Evolutionary conservation across 1,140 invertebrate genomes (phyloP).

Genomic region (Zaprionus capensis): DNA sequence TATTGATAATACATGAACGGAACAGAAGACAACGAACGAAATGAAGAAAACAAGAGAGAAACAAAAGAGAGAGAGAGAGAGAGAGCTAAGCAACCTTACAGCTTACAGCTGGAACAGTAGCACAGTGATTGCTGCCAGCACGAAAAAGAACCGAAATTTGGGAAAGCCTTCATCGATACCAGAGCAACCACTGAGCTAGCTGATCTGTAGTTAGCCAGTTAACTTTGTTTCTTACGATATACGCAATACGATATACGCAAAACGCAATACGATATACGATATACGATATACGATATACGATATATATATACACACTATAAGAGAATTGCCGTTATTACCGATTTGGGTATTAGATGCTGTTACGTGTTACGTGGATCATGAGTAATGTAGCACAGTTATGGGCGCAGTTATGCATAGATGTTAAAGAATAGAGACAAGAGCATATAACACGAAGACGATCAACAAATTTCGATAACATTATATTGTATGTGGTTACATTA

Average conservation of each 20-base stretch:
- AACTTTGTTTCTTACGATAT: neutral
- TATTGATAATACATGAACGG: conserved; percentile 12
- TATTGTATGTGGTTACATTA: conserved; percentile 38
- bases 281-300: conserved; percentile 3
- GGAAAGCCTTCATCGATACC: conserved; percentile 4
- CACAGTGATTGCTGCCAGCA: conserved; percentile 30
- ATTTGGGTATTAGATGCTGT: conserved; percentile 77
- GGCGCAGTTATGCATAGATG: conserved; percentile 38
- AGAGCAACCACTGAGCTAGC: conserved; percentile 3
- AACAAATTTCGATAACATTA: conserved; percentile 50
- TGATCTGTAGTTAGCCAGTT: conserved; percentile 5
- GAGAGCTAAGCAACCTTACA: conserved; percentile 40
- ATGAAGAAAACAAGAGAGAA: conserved; percentile 33
- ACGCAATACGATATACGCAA: neutral
- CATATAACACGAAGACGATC: conserved; percentile 56
- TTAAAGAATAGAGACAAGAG: conserved; percentile 60
- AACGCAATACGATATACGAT: neutral
- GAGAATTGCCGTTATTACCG: conserved; percentile 62
- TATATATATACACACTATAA: conserved; percentile 50
- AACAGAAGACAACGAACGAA: conserved; percentile 13
- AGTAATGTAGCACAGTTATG: conserved; percentile 60
- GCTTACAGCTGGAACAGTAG: conserved; percentile 18
- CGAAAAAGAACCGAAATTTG: neutral
- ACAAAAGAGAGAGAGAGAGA: conserved; percentile 19
- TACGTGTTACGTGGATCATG: conserved; percentile 46